Conservation (phyloP, 2,797 vertebrate species). For the Micrastur ruficollis region DNA sequence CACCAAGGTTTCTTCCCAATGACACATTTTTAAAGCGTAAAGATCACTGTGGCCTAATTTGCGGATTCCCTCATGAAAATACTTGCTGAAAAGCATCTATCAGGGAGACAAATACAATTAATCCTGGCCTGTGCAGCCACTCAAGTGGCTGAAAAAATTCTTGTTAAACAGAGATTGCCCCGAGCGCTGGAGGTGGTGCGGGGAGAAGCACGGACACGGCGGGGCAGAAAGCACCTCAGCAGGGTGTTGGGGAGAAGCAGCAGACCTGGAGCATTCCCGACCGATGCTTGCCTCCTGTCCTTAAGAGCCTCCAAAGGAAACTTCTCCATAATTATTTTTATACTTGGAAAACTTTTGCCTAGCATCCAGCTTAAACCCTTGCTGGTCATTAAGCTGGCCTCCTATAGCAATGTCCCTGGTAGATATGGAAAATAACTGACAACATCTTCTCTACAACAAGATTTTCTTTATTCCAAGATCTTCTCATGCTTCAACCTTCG, state of each 20-base stretch:
- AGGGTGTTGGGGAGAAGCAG: neutral
- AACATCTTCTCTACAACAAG: neutral
- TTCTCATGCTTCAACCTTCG: neutral
- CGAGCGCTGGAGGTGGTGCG: neutral
- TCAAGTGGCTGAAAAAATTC: neutral
- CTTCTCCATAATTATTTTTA: no score
- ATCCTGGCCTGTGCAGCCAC: neutral
- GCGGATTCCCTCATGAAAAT: neutral
- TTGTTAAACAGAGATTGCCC: neutral
- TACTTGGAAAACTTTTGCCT: neutral
- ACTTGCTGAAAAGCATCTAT: neutral
- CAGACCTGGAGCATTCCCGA: neutral
- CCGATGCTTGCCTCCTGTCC: neutral
- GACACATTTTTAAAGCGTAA: neutral
- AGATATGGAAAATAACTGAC: neutral
- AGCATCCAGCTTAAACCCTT: neutral
- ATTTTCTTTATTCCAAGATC: neutral
- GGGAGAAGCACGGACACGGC: rapidly evolving
- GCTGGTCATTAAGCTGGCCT: neutral
- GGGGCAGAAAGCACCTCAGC: neutral
- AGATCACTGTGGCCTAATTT: neutral
- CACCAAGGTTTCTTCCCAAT: neutral
- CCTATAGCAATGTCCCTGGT: neutral
- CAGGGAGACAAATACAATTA: neutral
- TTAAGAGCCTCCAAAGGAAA: neutral